Conservation (phyloP, 2,888 invertebrate species). For the Drosophila trichaetosa region DNA sequence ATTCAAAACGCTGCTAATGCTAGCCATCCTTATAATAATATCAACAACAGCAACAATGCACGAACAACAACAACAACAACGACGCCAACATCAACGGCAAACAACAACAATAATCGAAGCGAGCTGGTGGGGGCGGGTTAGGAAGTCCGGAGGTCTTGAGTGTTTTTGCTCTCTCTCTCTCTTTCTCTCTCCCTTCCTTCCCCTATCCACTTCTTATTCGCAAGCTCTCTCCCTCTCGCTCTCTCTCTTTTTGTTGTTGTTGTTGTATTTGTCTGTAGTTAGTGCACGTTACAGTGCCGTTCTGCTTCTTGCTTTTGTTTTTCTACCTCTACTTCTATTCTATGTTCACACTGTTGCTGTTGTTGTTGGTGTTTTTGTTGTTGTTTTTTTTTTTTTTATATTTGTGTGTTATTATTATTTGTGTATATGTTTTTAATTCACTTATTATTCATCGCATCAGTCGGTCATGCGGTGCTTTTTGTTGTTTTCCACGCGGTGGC, state of each 20-base stretch:
- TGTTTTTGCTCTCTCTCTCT: constrained; percentile 6
- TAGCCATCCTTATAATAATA: constrained; percentile 53
- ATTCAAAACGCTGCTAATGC: constrained; percentile 43
- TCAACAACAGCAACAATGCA: constrained; percentile 28
- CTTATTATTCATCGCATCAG: constrained; percentile 53
- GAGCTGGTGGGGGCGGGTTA: not conserved
- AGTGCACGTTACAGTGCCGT: constrained; percentile 31
- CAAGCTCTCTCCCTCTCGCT: constrained; percentile 1
- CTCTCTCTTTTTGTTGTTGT: not conserved
- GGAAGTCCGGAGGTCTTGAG: constrained; percentile 1
- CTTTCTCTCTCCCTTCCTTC: constrained; percentile 1
- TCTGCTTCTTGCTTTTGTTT: constrained; percentile 27
- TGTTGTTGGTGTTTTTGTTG: constrained; percentile 24
- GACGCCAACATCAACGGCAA: constrained; percentile 2
- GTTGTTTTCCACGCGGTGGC: constrained; percentile 63
- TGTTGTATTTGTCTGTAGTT: constrained; percentile 13
- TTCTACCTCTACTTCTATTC: constrained; percentile 40
- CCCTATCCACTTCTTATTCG: constrained; percentile 1
- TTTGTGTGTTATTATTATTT: constrained; percentile 15
- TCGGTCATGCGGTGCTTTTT: constrained; percentile 58
- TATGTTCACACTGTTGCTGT: constrained; percentile 35
- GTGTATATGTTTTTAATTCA: constrained; percentile 20
- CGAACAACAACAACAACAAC: constrained; percentile 21
- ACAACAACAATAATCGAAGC: constrained; percentile 37
- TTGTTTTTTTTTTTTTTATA: constrained; percentile 20